Evolutionary conservation across 1,140 invertebrate genomes (phyloP).

Genomic region (Drosophila ficusphila): DNA sequence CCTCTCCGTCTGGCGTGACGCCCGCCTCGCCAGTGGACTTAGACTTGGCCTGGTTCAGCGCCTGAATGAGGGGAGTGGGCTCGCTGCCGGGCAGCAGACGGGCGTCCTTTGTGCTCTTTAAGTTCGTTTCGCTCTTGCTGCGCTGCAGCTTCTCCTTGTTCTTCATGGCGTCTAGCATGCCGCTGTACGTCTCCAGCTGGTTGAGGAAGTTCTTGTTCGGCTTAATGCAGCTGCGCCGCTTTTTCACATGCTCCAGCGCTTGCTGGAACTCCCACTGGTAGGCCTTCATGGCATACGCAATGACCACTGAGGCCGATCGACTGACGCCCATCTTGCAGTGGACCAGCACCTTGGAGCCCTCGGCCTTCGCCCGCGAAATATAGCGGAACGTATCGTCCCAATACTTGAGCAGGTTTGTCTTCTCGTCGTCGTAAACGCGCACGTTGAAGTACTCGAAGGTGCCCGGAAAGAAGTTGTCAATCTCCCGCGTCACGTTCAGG

Average conservation of each 20-base stretch:
- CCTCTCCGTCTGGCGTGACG: constrained; percentile 25
- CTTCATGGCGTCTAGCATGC: constrained; percentile 97
- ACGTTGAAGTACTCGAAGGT: constrained; percentile 98
- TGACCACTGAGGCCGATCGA: constrained; percentile 98
- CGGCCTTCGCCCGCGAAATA: constrained; percentile 95
- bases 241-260: constrained; percentile 95
- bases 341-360: constrained; percentile 96
- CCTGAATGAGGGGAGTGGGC: constrained; percentile 86
- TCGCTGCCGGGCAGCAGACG: constrained; percentile 86
- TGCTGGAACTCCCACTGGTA: constrained; percentile 96
- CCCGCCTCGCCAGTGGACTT: constrained; percentile 50
- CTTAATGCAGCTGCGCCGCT: constrained; percentile 96
- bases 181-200: constrained; percentile 98
- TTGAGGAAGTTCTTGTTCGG: constrained; percentile 97
- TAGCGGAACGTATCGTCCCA: constrained; percentile 99
- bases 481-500: constrained; percentile 98
- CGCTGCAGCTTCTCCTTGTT: constrained; percentile 96
- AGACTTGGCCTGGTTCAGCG: constrained; percentile 84
- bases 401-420: constrained; percentile 97
- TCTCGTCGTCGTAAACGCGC: constrained; percentile 98
- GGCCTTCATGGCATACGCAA: constrained; percentile 99
- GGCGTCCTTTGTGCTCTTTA: constrained; percentile 87
- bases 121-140: constrained; percentile 96
- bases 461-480: constrained; percentile 99
- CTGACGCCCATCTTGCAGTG: constrained; percentile 99